Percentiles rank a stretch among this genome's conserved stretches.
These are phyloP conservation scores for Zygothrica quintamaculata DNA, from an alignment of 2,888 invertebrate genomes.

Conservation along the genomic window DNA sequence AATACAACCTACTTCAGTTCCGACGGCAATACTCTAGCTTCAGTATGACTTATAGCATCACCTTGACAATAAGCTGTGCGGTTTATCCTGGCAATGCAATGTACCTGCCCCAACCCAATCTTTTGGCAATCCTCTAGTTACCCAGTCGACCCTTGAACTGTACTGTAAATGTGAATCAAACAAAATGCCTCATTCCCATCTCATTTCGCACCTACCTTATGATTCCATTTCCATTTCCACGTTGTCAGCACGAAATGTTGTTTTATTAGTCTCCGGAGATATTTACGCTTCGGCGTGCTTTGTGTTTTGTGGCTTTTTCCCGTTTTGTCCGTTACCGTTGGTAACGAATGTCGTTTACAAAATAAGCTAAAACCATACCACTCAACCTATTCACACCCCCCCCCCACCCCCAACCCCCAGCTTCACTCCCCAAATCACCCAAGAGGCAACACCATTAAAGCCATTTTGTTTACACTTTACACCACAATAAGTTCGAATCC, in stretches of 20 bases:
- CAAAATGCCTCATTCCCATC: constrained; percentile 42
- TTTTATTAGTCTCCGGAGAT: constrained; percentile 82
- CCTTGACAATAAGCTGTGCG: constrained; percentile 79
- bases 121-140: constrained; percentile 4
- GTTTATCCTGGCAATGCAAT: constrained; percentile 53
- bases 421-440: no score
- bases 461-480: constrained; percentile 38
- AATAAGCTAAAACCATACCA: constrained; percentile 50
- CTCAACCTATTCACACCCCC: constrained; percentile 6
- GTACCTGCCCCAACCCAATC: constrained; percentile 1
- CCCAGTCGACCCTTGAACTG: background rate
- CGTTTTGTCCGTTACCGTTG: constrained; percentile 53
- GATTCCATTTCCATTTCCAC: constrained; percentile 45
- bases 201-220: constrained; percentile 74
- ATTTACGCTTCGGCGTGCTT: constrained; percentile 58
- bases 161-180: constrained; percentile 59
- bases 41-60: constrained; percentile 72
- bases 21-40: constrained; percentile 7
- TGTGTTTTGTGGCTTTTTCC: constrained; percentile 46
- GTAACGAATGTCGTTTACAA: constrained; percentile 52
- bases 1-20: background rate
- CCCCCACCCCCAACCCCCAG: background rate
- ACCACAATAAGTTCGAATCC: constrained; percentile 22
- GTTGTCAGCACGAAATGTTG: constrained; percentile 80
- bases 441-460: constrained; percentile 47